Conservation (phyloP, 2,888 invertebrate genomes). For the Plagiodera versicolora region DNA sequence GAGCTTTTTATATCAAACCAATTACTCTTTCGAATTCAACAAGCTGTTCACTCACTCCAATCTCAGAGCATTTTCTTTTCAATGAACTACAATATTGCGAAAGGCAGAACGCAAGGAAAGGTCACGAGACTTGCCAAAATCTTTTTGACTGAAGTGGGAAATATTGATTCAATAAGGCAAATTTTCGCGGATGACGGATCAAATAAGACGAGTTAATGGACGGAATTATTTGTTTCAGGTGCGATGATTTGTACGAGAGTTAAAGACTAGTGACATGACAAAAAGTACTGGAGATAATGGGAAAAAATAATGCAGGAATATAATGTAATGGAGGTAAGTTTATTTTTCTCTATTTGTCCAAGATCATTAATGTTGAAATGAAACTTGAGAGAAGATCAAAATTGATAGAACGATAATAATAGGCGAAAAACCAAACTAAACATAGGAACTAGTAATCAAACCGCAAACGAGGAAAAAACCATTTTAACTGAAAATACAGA, state of each 20-base stretch:
- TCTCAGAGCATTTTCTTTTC: neutral
- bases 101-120: neutral
- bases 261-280: slow-evolving; percentile 34
- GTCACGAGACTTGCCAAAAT: neutral
- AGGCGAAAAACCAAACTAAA: no score
- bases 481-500: no score
- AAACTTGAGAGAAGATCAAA: no score
- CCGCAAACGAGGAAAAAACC: no score
- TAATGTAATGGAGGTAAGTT: slow-evolving; percentile 48
- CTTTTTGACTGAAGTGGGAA: neutral
- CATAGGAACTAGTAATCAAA: no score
- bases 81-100: neutral
- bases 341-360: slow-evolving; percentile 20
- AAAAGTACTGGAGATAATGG: slow-evolving; percentile 40
- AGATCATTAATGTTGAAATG: no score
- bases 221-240: neutral
- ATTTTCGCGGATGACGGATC: neutral
- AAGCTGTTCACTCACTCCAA: neutral
- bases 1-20: no score
- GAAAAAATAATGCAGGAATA: slow-evolving; percentile 43
- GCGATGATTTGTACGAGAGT: neutral
- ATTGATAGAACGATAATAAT: no score
- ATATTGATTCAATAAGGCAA: neutral
- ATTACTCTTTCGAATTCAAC: neutral
- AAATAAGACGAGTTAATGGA: neutral